Evolutionary conservation across 2,113 vertebrate genomes (phyloP).

Genomic region (Odobenus rosmarus): DNA sequence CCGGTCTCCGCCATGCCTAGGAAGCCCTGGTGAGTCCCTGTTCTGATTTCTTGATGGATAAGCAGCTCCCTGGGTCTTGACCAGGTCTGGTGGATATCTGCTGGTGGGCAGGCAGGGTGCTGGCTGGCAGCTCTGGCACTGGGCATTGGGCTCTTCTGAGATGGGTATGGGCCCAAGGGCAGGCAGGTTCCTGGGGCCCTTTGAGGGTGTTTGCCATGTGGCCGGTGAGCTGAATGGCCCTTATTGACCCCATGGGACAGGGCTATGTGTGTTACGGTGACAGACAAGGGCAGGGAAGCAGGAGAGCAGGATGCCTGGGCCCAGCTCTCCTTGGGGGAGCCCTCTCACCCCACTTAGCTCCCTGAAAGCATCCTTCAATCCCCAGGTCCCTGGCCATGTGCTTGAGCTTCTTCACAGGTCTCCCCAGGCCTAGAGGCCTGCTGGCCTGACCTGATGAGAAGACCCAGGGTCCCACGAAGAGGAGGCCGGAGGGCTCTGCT

Average conservation of each 20-base stretch:
- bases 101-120: neutral
- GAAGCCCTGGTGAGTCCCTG: slow-evolving; percentile 75
- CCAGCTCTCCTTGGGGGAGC: neutral
- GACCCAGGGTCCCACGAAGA: neutral
- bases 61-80: neutral
- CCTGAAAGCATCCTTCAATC: neutral
- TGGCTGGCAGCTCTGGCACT: neutral
- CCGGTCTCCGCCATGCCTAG: neutral
- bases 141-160: neutral
- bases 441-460: neutral
- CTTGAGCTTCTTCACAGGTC: neutral
- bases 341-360: neutral
- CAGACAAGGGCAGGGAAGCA: neutral
- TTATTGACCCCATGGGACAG: neutral
- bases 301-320: neutral
- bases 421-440: neutral
- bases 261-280: neutral
- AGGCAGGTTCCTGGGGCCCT: neutral
- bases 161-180: neutral
- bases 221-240: neutral
- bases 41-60: slow-evolving; percentile 27
- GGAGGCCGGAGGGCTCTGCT: neutral
- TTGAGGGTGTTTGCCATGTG: neutral
- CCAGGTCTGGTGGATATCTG: neutral
- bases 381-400: neutral